Base-by-base conservation (phyloP, 2,888 invertebrate species). In the Dascillus cervinus region DNA sequence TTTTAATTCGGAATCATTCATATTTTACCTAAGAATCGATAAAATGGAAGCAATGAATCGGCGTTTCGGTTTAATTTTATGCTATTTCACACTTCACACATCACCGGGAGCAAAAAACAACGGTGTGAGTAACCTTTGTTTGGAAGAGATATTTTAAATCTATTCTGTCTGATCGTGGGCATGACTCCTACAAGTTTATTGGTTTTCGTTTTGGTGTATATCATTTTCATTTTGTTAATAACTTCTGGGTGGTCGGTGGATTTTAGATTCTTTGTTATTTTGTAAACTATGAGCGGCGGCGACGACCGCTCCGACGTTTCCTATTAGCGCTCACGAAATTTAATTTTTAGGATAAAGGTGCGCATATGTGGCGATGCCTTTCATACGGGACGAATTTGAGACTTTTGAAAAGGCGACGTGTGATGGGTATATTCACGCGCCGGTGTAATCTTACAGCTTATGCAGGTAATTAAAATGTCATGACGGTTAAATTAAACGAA, bases 81-180 rank as follows among this genome's bases (percentile, higher is more conserved):
- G 52, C 55, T 55, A 56, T 56, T 56, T 55, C 54, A 56, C 54
- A 56, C 46, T 54, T 52, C 48, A 53, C 52, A 49, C 49, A 44
- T 49, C 44, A 41, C 38, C 28, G 38, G 39, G 34, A 28, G 30
- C 32, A 32, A 38, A 39, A 38, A 38, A 32, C 29, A 29, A 30
- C 25, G 32, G 39, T 32, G 42, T 37, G 37, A 39, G 42, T 37
- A 40, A 42, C 38, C 42, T 40, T 44, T 44, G 44, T 44, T 40
- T 44, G 40, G 29, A 38, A 34, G 39, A 42, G 38, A 34, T 32
- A 34, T 36, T 39, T 35, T 27, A 32, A 32, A 29, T 26, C 32
- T 30, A 40, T 36, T 32, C 28, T 39, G 29, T 26, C 21, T 25
- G 43, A 32, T 37, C 32, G 22, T 31, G 20, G 25, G 26, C 25